Conservation (phyloP, 1,140 invertebrate genomes). For the Aphelenchoides fujianensis region DNA sequence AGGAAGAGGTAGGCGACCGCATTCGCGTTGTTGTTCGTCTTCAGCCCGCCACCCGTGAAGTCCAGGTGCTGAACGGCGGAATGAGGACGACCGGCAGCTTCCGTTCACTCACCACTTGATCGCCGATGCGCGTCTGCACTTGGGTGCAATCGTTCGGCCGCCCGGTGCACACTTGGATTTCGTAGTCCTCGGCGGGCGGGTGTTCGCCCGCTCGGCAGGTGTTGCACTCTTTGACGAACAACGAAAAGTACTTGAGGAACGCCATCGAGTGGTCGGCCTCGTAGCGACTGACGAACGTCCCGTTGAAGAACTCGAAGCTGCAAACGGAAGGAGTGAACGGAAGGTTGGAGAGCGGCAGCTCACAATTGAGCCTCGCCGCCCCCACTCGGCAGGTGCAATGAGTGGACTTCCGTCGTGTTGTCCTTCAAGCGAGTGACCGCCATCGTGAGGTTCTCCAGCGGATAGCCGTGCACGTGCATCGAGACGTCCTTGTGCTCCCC, state of each 20-base stretch:
- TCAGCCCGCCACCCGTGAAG: neutral
- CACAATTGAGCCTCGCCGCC: neutral
- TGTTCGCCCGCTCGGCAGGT: slow-evolving; percentile 18
- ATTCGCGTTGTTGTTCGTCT: slow-evolving; percentile 4
- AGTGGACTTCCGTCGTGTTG: slow-evolving; percentile 35
- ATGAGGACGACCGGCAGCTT: no score
- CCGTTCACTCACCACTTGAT: neutral
- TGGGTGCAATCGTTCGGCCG: slow-evolving; percentile 13
- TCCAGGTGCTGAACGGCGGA: slow-evolving; percentile 7
- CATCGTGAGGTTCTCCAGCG: slow-evolving; percentile 35
- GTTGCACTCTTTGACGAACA: slow-evolving; percentile 39
- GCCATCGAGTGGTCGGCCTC: slow-evolving; percentile 42
- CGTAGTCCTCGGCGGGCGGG: slow-evolving; percentile 20
- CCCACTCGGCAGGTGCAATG: slow-evolving; percentile 5
- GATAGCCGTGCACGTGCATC: slow-evolving; percentile 45
- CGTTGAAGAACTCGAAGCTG: slow-evolving; percentile 37
- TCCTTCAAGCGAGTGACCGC: slow-evolving; percentile 28
- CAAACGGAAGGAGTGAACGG: slow-evolving; percentile 13
- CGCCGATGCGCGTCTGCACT: slow-evolving; percentile 12
- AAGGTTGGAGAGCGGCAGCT: no score
- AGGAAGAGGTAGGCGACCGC: slow-evolving; percentile 19
- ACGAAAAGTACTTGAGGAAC: slow-evolving; percentile 45
- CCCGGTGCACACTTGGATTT: slow-evolving; percentile 18
- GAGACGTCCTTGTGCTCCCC: slow-evolving; percentile 18
- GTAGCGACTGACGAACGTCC: slow-evolving; percentile 33